These are phyloP conservation scores for Pseudococcus longispinus DNA, from an alignment of 2,888 invertebrate genomes.

Conservation along the genomic window DNA sequence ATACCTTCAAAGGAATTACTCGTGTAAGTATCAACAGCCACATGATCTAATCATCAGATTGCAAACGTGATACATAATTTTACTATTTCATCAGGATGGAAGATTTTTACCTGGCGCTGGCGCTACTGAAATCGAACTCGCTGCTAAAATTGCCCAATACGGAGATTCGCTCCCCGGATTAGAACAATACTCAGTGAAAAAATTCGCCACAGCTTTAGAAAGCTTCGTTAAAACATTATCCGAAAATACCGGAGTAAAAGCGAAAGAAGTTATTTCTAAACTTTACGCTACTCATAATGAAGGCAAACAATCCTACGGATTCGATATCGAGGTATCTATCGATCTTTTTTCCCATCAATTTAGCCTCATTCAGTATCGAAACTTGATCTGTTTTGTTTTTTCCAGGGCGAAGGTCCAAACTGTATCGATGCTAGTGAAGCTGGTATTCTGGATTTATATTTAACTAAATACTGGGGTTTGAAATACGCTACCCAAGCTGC, in stretches of 20 bases:
- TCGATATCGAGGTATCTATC: conserved; percentile 78
- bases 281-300: conserved; percentile 93
- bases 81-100: conserved; percentile 65
- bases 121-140: conserved; percentile 92
- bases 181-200: conserved; percentile 95
- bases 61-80: background rate
- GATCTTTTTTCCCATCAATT: background rate
- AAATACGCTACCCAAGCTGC: conserved; percentile 95
- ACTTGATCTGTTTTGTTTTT: conserved; percentile 56
- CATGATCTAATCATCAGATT: background rate
- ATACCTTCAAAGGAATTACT: conserved; percentile 92
- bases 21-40: conserved; percentile 65
- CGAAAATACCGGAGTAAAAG: conserved; percentile 91
- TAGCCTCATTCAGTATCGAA: too few relatives aligned
- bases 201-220: conserved; percentile 89
- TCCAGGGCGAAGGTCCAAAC: conserved; percentile 68
- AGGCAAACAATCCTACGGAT: conserved; percentile 81
- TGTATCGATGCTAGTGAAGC: conserved; percentile 79
- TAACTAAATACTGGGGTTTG: conserved; percentile 90
- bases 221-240: conserved; percentile 87
- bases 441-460: conserved; percentile 82
- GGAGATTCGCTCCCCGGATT: conserved; percentile 93
- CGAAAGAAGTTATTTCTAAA: conserved; percentile 85
- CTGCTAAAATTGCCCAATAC: conserved; percentile 82
- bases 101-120: conserved; percentile 90